Conservation (phyloP, 2,113 vertebrate genomes). For the Cyphomyrus discorhynchus region DNA sequence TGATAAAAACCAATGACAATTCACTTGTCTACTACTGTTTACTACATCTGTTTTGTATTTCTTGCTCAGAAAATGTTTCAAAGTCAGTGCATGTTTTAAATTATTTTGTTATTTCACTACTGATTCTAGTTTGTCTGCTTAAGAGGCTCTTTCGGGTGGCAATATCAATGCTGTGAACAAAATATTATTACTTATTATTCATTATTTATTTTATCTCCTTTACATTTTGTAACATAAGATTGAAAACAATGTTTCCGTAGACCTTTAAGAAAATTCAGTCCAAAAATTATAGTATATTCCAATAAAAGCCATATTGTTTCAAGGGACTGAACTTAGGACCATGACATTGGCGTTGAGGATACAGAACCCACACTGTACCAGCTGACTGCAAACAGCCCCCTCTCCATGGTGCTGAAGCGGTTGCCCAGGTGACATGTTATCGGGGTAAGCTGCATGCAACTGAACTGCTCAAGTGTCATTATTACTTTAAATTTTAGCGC, state of each 20-base stretch:
- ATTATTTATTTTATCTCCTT: background rate
- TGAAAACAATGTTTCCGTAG: background rate
- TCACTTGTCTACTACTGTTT: background rate
- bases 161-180: background rate
- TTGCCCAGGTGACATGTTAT: conserved; percentile 47
- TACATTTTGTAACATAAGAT: background rate
- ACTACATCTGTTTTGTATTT: background rate
- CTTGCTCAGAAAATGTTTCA: background rate
- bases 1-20: background rate
- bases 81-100: background rate
- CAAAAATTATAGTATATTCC: background rate
- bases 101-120: conserved; percentile 5
- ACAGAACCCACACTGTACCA: background rate
- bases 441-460: conserved; percentile 31
- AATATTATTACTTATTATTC: background rate
- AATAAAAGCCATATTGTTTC: background rate
- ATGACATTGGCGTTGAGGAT: conserved; percentile 6
- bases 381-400: conserved; percentile 24
- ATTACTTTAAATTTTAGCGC: background rate
- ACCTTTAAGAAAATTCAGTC: background rate
- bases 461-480: background rate
- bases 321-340: background rate
- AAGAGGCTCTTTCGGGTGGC: background rate
- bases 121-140: background rate
- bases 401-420: conserved; percentile 53